These are phyloP conservation scores for Branchipolynoe longqiensis DNA, from an alignment of 2,888 invertebrate genomes.

Conservation along the genomic window DNA sequence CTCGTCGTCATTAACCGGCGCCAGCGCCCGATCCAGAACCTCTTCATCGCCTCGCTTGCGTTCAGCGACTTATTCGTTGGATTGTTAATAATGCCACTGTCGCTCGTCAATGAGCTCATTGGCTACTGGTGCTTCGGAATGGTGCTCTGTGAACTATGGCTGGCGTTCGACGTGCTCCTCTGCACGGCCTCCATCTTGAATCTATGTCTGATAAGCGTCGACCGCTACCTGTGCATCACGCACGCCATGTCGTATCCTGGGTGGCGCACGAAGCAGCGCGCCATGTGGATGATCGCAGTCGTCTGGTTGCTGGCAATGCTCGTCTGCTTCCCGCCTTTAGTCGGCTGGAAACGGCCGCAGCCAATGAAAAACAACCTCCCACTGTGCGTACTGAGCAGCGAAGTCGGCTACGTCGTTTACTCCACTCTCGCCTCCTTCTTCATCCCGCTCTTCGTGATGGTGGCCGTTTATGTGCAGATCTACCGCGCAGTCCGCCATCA, in stretches of 20 bases:
- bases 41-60: conserved; percentile 98
- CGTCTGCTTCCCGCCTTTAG: conserved; percentile 96
- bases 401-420: conserved; percentile 98
- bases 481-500: conserved; percentile 97
- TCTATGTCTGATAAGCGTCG: conserved; percentile 96
- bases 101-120: conserved; percentile 97
- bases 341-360: conserved; percentile 91
- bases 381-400: conserved; percentile 86
- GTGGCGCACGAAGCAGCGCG: conserved; percentile 94
- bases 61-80: conserved; percentile 97
- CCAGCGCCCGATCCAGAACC: conserved; percentile 96
- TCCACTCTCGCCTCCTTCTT: conserved; percentile 99
- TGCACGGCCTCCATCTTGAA: conserved; percentile 98
- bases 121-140: conserved; percentile 98
- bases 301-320: conserved; percentile 97
- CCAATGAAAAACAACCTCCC: conserved; percentile 84
- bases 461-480: conserved; percentile 99
- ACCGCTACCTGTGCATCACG: conserved; percentile 98
- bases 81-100: conserved; percentile 97
- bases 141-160: conserved; percentile 95
- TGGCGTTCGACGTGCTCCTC: conserved; percentile 95
- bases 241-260: conserved; percentile 95
- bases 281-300: conserved; percentile 94
- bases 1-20: conserved; percentile 97
- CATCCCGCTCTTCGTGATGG: conserved; percentile 99